Evolutionary conservation across 2,113 vertebrate species (phyloP), one percentile per base, ranked within the genome.

Genomic region (Cephalopholis sonnerati): DNA sequence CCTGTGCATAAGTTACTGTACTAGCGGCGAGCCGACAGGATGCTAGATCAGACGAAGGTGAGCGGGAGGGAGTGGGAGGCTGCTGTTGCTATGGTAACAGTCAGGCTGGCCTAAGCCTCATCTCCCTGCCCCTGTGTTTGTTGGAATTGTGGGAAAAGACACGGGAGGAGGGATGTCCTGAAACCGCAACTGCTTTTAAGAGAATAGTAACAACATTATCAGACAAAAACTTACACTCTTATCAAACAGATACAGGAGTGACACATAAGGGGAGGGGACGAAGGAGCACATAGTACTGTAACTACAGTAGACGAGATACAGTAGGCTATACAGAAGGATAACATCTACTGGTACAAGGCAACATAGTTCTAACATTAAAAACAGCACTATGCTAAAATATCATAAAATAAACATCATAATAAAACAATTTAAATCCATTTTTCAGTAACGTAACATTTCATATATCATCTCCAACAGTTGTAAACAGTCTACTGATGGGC

Each of bases 81-180:
- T 94, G 91, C 70, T 70, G 76, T 89, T 88, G 93, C 94, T 91
- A 89, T 93, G 94, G 93, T 92, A 89, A 93, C 94, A 91, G 81
- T 95, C 95, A 95, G 94, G 91, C 86, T 83, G 94, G 92, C 96
- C 95, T 96, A 96, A 91, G 94, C 96, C 92, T 94, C 90, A 95
- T 94, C 95, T 91, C 90, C 95, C 96, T 96, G 96, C 96, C 97
- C 97, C 96, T 96, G 96, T 97, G 98, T 99, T 98, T 98, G 98
- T 98, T 99, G 97, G 97, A 98, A 97, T 95, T 92, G 90, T 89
- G 96, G 97, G 96, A 93, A 94, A 93, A 95, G 94, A 96, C 91
- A 94, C 93, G 87, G 91, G 93, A 93, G 96, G 96, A 86, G 81
- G 79, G 93, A 86, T 89, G 85, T 94, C 96, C 95, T 96, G 96